Percentiles rank a stretch among this genome's conserved stretches.
These are phyloP conservation scores for Labeo catla DNA, from an alignment of 2,113 vertebrate genomes.

Conservation along the genomic window DNA sequence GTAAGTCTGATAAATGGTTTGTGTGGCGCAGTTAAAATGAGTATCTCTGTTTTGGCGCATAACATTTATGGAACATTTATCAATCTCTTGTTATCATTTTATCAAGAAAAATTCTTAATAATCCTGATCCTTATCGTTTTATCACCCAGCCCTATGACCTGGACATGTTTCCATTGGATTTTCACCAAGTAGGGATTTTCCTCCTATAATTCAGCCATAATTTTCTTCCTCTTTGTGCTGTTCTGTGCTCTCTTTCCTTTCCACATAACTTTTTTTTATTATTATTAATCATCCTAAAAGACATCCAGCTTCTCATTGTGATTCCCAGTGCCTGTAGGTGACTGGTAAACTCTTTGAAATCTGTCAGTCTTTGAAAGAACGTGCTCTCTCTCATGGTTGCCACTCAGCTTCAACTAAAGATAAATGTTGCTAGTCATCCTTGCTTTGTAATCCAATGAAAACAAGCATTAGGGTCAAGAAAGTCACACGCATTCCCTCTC, in stretches of 20 bases:
- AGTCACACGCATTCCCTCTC: neutral
- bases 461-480: neutral
- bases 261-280: neutral
- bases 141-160: too few species aligned
- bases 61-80: too few species aligned
- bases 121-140: too few species aligned
- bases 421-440: neutral
- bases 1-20: too few species aligned
- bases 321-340: slow-evolving; percentile 9
- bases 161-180: neutral
- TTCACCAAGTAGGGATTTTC: neutral
- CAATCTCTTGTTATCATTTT: too few species aligned
- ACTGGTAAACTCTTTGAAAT: neutral
- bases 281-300: neutral
- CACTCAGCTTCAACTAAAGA: neutral
- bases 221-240: neutral
- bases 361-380: slow-evolving; percentile 2
- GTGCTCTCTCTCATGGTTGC: neutral
- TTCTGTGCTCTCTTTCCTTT: neutral
- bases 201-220: neutral
- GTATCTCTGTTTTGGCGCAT: too few species aligned
- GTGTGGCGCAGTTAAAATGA: too few species aligned
- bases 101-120: too few species aligned
- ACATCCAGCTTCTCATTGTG: neutral
- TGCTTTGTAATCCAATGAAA: slow-evolving; percentile 23